These are phyloP conservation scores for Crotalus horridus DNA, from an alignment of 2,113 vertebrate species.

Conservation along the genomic window DNA sequence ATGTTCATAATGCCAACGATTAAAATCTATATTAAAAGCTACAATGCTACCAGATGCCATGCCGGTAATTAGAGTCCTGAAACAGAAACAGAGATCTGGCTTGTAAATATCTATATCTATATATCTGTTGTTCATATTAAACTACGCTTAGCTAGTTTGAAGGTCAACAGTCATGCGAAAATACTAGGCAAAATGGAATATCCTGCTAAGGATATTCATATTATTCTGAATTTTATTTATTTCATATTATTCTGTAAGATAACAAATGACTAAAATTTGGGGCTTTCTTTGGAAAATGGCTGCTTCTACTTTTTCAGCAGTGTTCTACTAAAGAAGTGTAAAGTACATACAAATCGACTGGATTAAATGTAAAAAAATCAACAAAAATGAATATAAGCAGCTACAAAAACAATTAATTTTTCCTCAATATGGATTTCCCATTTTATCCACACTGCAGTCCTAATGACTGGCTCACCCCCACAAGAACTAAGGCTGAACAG, in stretches of 20 bases:
- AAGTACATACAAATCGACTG: background rate
- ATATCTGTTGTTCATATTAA: background rate
- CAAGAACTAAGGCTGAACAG: background rate
- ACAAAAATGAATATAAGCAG: background rate
- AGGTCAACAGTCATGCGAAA: background rate
- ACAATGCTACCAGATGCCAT: constrained; percentile 99
- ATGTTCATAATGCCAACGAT: constrained; percentile 97
- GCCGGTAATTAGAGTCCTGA: constrained; percentile 94
- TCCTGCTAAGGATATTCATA: background rate
- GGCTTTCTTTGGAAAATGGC: background rate
- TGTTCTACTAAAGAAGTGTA: background rate
- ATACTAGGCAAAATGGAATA: background rate
- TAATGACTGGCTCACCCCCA: background rate
- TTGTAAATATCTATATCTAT: background rate
- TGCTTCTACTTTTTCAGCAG: background rate
- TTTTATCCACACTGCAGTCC: background rate
- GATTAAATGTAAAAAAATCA: background rate
- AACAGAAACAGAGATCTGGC: constrained; percentile 39
- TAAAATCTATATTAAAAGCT: constrained; percentile 99
- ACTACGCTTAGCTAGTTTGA: background rate
- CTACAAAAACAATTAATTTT: background rate
- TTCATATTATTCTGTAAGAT: background rate
- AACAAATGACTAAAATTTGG: background rate
- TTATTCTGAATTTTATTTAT: background rate
- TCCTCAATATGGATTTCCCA: too few species aligned